A percentile compares a stretch with the other conserved stretches of the same genome.
These are phyloP conservation scores for Hystrix brachyura DNA, from an alignment of 2,113 vertebrate genomes.

Conservation along the genomic window DNA sequence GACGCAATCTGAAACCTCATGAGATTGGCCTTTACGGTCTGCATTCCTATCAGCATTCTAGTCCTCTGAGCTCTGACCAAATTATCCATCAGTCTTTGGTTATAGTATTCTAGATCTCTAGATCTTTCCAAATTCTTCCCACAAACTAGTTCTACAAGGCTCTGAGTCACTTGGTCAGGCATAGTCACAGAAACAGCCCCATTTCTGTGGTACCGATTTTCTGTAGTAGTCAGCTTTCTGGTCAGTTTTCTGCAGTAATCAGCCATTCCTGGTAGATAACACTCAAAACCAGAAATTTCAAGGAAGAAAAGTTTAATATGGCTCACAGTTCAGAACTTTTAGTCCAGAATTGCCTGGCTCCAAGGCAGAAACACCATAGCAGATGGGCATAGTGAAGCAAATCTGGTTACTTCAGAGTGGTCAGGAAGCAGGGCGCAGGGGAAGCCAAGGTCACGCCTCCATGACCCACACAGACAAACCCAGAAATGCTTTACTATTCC, in stretches of 20 bases:
- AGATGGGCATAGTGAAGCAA: not conserved
- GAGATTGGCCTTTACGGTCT: not conserved
- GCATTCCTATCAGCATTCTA: not conserved
- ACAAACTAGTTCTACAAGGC: not conserved
- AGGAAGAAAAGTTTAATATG: not conserved
- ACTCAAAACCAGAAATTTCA: not conserved
- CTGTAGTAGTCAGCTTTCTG: not conserved
- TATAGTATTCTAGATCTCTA: not conserved
- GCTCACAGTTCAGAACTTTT: not conserved
- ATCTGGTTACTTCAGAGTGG: not conserved
- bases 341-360: not conserved
- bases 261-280: not conserved
- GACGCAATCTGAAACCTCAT: not conserved
- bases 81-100: not conserved
- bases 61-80: not conserved
- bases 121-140: not conserved
- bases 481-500: not conserved
- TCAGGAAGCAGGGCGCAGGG: not conserved
- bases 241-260: too few relatives aligned
- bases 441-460: not conserved
- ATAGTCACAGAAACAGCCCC: not conserved
- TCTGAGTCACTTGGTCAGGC: not conserved
- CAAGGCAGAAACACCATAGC: not conserved
- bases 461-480: not conserved
- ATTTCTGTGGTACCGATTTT: not conserved